These are phyloP conservation scores for Podargus strigoides DNA, from an alignment of 2,797 vertebrate genomes.

Conservation along the genomic window DNA sequence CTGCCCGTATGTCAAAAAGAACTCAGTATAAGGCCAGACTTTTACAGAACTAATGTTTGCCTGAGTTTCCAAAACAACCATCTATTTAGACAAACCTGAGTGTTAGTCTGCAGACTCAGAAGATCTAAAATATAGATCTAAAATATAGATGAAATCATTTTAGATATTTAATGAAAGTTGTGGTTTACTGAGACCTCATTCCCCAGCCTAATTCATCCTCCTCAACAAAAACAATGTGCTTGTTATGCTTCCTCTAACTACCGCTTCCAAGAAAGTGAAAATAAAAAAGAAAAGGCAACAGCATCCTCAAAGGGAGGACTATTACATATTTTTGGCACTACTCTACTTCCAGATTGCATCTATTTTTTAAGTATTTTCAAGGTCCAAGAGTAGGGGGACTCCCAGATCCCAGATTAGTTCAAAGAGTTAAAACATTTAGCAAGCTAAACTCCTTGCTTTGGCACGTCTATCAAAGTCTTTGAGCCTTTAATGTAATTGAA, in stretches of 20 bases:
- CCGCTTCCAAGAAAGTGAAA: slow-evolving; percentile 38
- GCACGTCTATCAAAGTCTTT: slow-evolving; percentile 64
- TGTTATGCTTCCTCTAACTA: background rate
- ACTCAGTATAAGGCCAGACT: background rate
- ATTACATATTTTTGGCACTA: slow-evolving; percentile 31
- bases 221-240: slow-evolving; percentile 9
- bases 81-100: background rate
- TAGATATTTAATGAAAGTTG: background rate
- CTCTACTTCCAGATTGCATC: slow-evolving; percentile 50
- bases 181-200: background rate
- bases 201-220: background rate
- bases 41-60: background rate
- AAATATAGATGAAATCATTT: background rate
- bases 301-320: slow-evolving; percentile 35
- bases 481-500: slow-evolving; percentile 74
- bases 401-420: slow-evolving; percentile 55
- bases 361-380: slow-evolving; percentile 67
- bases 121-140: background rate
- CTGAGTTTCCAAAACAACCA: background rate
- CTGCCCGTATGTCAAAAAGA: background rate
- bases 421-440: slow-evolving; percentile 68
- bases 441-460: slow-evolving; percentile 68
- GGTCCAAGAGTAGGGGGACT: slow-evolving; percentile 19
- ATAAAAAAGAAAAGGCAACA: slow-evolving; percentile 27
- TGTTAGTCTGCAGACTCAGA: background rate